These are phyloP conservation scores for Gobionotothen gibberifrons DNA, from an alignment of 2,797 vertebrate species.

Conservation along the genomic window DNA sequence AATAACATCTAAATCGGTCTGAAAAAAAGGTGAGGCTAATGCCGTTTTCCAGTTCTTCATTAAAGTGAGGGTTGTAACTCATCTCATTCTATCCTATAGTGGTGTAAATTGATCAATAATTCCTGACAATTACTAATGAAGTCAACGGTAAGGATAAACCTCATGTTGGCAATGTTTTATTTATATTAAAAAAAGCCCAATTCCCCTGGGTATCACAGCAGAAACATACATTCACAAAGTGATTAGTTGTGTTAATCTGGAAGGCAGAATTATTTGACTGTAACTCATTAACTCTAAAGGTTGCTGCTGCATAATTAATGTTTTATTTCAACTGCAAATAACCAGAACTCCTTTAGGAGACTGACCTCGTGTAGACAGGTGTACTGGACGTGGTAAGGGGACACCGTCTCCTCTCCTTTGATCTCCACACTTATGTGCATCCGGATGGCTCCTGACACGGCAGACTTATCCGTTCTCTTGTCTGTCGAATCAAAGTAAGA, in stretches of 20 bases:
- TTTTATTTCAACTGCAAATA: slow-evolving; percentile 29
- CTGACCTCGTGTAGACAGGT: slow-evolving; percentile 96
- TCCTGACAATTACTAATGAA: slow-evolving; percentile 7
- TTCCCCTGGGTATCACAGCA: neutral
- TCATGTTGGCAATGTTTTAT: neutral
- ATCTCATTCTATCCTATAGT: neutral
- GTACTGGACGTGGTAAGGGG: slow-evolving; percentile 97
- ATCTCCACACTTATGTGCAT: slow-evolving; percentile 99
- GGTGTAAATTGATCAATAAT: slow-evolving; percentile 9
- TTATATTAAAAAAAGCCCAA: neutral
- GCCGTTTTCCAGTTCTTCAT: slow-evolving; percentile 1
- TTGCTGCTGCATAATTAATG: slow-evolving; percentile 22
- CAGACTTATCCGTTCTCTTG: slow-evolving; percentile 97
- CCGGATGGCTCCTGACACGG: slow-evolving; percentile 95
- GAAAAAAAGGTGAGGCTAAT: neutral
- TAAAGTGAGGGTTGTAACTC: neutral
- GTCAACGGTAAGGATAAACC: neutral
- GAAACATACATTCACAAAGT: slow-evolving; percentile 11
- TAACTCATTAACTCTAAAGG: slow-evolving; percentile 18
- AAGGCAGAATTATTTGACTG: slow-evolving; percentile 25
- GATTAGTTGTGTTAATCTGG: slow-evolving; percentile 31
- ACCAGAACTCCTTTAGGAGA: slow-evolving; percentile 17
- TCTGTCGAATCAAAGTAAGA: slow-evolving; percentile 80
- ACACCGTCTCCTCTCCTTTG: slow-evolving; percentile 97
- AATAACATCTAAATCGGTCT: neutral